Evolutionary conservation across 2,888 invertebrate genomes (phyloP).

Genomic region (Shargacucullia verbasci): DNA sequence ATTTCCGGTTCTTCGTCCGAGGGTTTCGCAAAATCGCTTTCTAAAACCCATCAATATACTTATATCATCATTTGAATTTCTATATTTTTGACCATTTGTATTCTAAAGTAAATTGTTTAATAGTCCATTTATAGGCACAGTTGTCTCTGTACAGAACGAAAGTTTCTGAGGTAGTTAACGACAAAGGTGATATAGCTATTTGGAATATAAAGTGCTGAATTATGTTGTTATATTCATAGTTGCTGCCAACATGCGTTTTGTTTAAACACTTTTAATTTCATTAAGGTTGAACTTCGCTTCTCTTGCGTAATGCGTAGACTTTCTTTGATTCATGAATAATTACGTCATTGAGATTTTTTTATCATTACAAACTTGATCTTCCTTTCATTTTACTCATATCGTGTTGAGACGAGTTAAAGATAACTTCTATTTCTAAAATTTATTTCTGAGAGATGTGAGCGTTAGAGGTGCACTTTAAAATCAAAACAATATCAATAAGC

Average conservation of each 20-base stretch:
- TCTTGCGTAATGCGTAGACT: slow-evolving; percentile 60
- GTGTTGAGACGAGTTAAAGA: slow-evolving; percentile 21
- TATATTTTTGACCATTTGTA: slow-evolving; percentile 75
- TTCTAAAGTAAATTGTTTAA: slow-evolving; percentile 68
- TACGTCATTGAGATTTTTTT: slow-evolving; percentile 56
- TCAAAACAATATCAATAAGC: too few relatives aligned
- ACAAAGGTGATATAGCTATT: slow-evolving; percentile 58
- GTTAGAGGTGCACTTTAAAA: too few relatives aligned
- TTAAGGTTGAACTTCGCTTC: slow-evolving; percentile 51
- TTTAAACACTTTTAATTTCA: slow-evolving; percentile 59
- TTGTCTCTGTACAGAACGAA: slow-evolving; percentile 68
- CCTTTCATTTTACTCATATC: slow-evolving; percentile 55
- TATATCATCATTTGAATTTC: slow-evolving; percentile 64
- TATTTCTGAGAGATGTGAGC: too few relatives aligned
- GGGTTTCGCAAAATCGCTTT: slow-evolving; percentile 68
- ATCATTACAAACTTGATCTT: slow-evolving; percentile 55
- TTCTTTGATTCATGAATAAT: slow-evolving; percentile 70
- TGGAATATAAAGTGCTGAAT: slow-evolving; percentile 78
- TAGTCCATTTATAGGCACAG: slow-evolving; percentile 71
- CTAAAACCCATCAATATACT: slow-evolving; percentile 66
- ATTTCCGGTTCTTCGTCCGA: slow-evolving; percentile 57
- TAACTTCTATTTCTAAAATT: too few relatives aligned
- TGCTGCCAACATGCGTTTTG: slow-evolving; percentile 42
- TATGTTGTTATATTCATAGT: slow-evolving; percentile 64
- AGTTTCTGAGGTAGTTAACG: slow-evolving; percentile 65